Conservation (phyloP, 2,888 invertebrate genomes). For the Scaptomyza parva region DNA sequence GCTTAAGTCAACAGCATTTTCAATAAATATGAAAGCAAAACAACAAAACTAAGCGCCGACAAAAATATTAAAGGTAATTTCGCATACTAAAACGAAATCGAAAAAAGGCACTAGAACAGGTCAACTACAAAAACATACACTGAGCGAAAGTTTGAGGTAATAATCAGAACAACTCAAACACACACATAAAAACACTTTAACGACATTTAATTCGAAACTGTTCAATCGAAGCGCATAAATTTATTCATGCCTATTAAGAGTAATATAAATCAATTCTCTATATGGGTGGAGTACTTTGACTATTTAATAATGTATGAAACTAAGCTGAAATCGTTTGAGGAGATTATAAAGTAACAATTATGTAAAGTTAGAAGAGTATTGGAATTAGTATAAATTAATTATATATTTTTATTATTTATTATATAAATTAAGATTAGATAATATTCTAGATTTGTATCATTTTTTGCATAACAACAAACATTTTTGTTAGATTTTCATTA, state of each 20-base stretch:
- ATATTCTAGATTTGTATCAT: too few relatives aligned
- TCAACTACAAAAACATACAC: slow-evolving; percentile 12
- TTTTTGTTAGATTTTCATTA: too few relatives aligned
- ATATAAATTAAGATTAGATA: too few relatives aligned
- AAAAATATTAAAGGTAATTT: slow-evolving; percentile 42
- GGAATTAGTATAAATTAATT: too few relatives aligned
- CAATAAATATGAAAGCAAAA: slow-evolving; percentile 61
- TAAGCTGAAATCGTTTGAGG: not conserved
- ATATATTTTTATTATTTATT: too few relatives aligned
- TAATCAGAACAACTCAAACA: slow-evolving; percentile 19
- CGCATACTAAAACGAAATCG: slow-evolving; percentile 14
- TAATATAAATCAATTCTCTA: not conserved
- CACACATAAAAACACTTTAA: slow-evolving; percentile 1
- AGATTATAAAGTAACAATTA: too few relatives aligned
- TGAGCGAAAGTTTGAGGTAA: slow-evolving; percentile 17
- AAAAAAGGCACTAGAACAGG: slow-evolving; percentile 5
- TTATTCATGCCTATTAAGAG: not conserved
- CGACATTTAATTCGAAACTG: slow-evolving; percentile 13
- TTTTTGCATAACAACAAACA: too few relatives aligned
- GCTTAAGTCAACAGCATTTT: slow-evolving; percentile 63
- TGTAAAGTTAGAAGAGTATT: too few relatives aligned
- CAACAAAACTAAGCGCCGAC: slow-evolving; percentile 56
- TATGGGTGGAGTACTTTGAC: not conserved
- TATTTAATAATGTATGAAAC: not conserved
- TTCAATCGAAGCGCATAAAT: not conserved